phyloP scores from a whole-genome alignment of 2,888 invertebrate species.

The Balanococcus diminutus region DNA sequence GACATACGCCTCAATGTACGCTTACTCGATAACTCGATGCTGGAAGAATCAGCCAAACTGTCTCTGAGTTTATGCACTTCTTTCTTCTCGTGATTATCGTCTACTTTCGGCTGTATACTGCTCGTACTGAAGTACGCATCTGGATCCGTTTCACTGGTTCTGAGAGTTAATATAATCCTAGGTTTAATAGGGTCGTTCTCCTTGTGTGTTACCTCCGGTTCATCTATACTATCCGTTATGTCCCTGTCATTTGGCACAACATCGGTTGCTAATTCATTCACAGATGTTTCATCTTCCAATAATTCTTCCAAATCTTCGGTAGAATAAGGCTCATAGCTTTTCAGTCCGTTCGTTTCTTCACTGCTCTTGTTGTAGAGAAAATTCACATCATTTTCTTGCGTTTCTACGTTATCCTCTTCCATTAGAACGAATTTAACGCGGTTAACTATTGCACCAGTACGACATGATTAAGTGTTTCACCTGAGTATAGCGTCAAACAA shows the following conservation, averaged over 20 bases:
- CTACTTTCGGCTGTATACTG: constrained; percentile 46
- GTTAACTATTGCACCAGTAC: neutral
- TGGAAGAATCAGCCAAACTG: neutral
- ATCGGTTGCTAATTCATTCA: neutral
- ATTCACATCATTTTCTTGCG: constrained; percentile 38
- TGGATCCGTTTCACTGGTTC: constrained; percentile 64
- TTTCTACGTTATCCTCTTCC: constrained; percentile 9
- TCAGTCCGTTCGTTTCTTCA: neutral
- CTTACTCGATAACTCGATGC: constrained; percentile 61
- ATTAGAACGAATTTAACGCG: constrained; percentile 30
- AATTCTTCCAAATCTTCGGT: constrained; percentile 24
- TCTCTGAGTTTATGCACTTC: constrained; percentile 3
- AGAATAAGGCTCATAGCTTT: neutral
- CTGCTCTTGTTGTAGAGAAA: constrained; percentile 6
- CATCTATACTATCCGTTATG: neutral
- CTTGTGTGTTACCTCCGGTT: neutral
- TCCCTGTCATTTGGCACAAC: neutral
- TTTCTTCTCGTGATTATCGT: constrained; percentile 42
- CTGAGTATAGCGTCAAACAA: neutral
- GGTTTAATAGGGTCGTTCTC: constrained; percentile 64
- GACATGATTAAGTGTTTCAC: constrained; percentile 10
- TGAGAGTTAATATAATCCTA: constrained; percentile 69
- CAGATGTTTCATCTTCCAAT: constrained; percentile 8
- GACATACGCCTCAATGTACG: constrained; percentile 70
- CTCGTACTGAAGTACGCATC: constrained; percentile 60